Evolutionary conservation across 35 echinoderm and acorn worm species (phyloP), one percentile per base, ranked within the genome.

Genomic region (Heliocidaris erythrogramma): DNA sequence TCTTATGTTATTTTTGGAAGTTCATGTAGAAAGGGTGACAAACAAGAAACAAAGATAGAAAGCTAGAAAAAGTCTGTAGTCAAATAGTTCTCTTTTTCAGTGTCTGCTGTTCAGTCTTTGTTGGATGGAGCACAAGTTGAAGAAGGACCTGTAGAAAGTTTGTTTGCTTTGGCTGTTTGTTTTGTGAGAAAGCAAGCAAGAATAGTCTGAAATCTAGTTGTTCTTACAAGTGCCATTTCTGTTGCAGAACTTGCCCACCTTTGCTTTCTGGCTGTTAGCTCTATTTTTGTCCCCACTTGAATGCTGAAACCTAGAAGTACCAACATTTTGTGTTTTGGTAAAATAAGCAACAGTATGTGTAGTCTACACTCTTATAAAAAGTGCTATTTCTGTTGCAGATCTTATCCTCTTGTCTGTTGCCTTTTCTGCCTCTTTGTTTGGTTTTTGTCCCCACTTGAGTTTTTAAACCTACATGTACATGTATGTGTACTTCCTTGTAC

Each of bases 191-290:
- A 24, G 65, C 65, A 18, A 78, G 65, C 65, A 78, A 27, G 65
- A 78, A 18, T 8, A 78, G 65, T 78, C 18, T 21, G 65, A 78
- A 78, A 78, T 78, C 65, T 78, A 27, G 65, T 78, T 78, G 65
- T 78, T 78, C 65, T 78, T 78, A 78, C 65, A 78, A 78, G 65
- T 78, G 65, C 65, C n/a, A 78, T 78, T 78, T 78, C 65, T 78
- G 65, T 78, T 78, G 65, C 65, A 78, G 65, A 78, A 78, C 65
- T 78, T 78, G 65, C 27, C 65, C 65, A n/a, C 65, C 7, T 78
- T 78, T 78, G 21, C 17, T n/a, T 78, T 56, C 52, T 27, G 65
- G 65, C 65, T 18, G 65, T n/a, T 78, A 21, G 9, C 8, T 78
- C 8, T 18, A 78, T n/a, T 78, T 56, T 27, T 27, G 65, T 78